Evolutionary conservation across 1,140 invertebrate genomes (phyloP), one percentile per base, ranked within the genome.

Genomic region (Augochlora pura): DNA sequence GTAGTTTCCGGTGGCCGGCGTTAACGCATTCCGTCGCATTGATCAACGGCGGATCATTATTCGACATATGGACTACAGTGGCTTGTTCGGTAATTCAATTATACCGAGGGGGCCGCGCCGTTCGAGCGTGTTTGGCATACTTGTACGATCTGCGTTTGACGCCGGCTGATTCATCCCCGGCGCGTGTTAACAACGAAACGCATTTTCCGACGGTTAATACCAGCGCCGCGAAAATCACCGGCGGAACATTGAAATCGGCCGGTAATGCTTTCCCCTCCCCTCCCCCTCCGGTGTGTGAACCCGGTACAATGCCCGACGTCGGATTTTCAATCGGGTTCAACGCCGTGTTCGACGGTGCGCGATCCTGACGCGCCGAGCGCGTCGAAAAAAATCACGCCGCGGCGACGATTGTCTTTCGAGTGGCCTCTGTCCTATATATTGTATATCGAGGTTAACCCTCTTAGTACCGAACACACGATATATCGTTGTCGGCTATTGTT

Each of bases 141-240:
- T 86, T 83, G 84, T 83, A 83, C 84, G 70, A 83, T 81, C 84
- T 86, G 85, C 81, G 76, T 86, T 86, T 86, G 85, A 86, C 85
- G 85, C 73, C 77, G 72, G 52, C 69, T 73, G 81, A 86, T 86
- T 83, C 85, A 83, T 74, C 73, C 73, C 63, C 39, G n/a, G n/a
- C n/a, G 57, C 67, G 81, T 86, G 85, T 86, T 86, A 86, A 86
- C 84, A 86, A 62, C 81, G 81, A 57, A 69, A 70, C 74, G 85
- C 77, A 86, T 86, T 86, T 86, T 86, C 71, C 84, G 69, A 54
- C 63, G 46, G 72, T 83, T 83, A 82, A 81, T 74, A 70, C 65
- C 64, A n/a, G n/a, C 49, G 72, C 25, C 57, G 54, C 60, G 74
- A 82, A 78, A 85, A 85, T 85, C 82, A 83, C 77, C 66, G 65